Conservation (phyloP, 2,113 vertebrate genomes). For the Oceanites oceanicus region DNA sequence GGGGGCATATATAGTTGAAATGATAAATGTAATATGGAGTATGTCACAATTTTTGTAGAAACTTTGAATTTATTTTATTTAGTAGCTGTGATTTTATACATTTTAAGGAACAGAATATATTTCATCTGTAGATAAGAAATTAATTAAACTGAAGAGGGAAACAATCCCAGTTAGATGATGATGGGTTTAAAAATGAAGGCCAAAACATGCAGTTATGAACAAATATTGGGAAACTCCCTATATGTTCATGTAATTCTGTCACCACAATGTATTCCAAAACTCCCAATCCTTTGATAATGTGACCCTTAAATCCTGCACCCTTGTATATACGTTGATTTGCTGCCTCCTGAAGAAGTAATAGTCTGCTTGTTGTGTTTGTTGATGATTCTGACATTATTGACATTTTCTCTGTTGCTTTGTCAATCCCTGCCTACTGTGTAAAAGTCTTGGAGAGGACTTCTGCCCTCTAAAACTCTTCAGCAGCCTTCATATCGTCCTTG, state of each 20-base stretch:
- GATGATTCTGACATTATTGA: background rate
- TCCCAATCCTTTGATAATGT: background rate
- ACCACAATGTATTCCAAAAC: background rate
- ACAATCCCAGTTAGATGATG: background rate
- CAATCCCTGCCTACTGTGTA: background rate
- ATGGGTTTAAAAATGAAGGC: background rate
- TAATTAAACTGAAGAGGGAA: background rate
- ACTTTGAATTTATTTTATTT: background rate
- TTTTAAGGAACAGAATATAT: background rate
- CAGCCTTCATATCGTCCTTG: background rate
- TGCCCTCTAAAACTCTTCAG: background rate
- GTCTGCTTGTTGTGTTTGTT: background rate
- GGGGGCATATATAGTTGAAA: background rate
- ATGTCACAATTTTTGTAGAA: background rate
- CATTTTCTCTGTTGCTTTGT: background rate
- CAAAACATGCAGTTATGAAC: background rate
- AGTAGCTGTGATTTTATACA: background rate
- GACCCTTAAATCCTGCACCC: background rate
- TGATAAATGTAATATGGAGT: background rate
- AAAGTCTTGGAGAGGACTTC: background rate
- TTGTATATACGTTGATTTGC: background rate
- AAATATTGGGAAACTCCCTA: background rate
- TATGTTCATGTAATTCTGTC: background rate
- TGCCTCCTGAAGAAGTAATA: background rate
- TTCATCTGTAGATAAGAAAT: background rate